Base-by-base conservation (phyloP, 2,797 vertebrate species). In the Gadopsis bispinosus region DNA sequence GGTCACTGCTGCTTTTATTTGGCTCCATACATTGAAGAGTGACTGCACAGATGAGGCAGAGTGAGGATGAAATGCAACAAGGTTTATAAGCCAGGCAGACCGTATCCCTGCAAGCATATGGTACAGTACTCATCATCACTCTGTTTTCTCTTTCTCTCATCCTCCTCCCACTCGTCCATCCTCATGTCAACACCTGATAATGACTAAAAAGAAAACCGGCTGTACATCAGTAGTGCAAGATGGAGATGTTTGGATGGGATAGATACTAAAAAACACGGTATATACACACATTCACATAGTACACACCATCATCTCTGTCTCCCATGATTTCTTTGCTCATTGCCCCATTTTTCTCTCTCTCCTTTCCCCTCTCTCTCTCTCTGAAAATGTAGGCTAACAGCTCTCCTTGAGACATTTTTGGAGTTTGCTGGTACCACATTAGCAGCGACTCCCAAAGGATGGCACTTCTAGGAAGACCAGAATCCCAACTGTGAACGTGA, bases 351-450 rank as follows among this genome's bases (percentile, higher is more conserved):
- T 73, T 63, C 26, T 54, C 2, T 6, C 54, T 47, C 26, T 12
- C 8, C 5, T 13, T 8, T 8, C 56, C 14, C 20, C 6, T 26
- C 2, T 8, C 9, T 11, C 45, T 64, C 51, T 65, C 33, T 65
- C 47, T 71, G 53, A 69, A 80, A 82, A 91, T 87, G 75, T 88
- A 89, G 87, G 90, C 75, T 87, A 80, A 33, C 39, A 80, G 69
- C 51, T 74, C 73, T 86, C 58, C 73, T 75, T 73, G 79, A 87
- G 73, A 85, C 85, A 77, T 41, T 91, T 91, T 86, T 75, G 71
- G 82, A 81, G 50, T 64, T 80, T 45, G 62, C 43, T 74, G 45
- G 73, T 75, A 79, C 63, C 73, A 81, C 73, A 85, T 89, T 86
- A 83, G 75, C 58, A 65, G 66, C 39, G 51, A 14, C 39, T 85